Percentiles rank a stretch among this genome's conserved stretches.
Conservation (phyloP, 2,888 invertebrate genomes). For the Neoascia interrupta region DNA sequence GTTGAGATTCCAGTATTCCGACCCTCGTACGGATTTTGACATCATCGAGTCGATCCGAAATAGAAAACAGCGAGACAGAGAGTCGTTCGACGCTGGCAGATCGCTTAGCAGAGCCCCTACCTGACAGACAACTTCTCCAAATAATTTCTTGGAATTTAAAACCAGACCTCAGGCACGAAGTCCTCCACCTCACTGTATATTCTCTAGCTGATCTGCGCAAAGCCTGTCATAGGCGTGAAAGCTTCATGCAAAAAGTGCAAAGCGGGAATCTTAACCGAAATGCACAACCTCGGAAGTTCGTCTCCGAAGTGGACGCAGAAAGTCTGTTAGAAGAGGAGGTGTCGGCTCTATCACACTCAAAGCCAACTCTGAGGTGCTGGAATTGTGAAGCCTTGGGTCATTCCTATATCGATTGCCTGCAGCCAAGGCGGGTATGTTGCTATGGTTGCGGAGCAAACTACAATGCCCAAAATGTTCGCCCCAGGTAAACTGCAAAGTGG, state of each 20-base stretch:
- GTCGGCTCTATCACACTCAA: background rate
- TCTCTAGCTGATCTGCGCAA: background rate
- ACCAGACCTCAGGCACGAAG: background rate
- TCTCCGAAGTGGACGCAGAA: background rate
- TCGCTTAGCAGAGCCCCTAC: too few relatives aligned
- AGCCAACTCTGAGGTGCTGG: background rate
- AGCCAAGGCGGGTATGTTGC: background rate
- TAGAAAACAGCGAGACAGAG: background rate
- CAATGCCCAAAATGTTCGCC: background rate
- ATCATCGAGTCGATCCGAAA: constrained; percentile 5
- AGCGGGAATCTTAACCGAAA: background rate
- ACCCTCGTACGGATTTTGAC: constrained; percentile 26
- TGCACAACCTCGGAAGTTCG: background rate
- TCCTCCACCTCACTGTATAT: background rate
- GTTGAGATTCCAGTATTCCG: constrained; percentile 28
- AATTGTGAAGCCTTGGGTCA: background rate
- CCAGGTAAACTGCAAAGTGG: background rate
- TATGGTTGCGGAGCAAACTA: background rate
- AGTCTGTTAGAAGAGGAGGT: background rate
- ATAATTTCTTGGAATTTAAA: background rate
- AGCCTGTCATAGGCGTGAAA: background rate
- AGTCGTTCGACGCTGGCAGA: background rate
- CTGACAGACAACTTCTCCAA: background rate
- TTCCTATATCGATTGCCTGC: background rate
- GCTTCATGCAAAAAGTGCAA: background rate